Evolutionary conservation across 2,113 vertebrate genomes (phyloP), one percentile per base, ranked within the genome.

Genomic region (Ursus arctos): DNA sequence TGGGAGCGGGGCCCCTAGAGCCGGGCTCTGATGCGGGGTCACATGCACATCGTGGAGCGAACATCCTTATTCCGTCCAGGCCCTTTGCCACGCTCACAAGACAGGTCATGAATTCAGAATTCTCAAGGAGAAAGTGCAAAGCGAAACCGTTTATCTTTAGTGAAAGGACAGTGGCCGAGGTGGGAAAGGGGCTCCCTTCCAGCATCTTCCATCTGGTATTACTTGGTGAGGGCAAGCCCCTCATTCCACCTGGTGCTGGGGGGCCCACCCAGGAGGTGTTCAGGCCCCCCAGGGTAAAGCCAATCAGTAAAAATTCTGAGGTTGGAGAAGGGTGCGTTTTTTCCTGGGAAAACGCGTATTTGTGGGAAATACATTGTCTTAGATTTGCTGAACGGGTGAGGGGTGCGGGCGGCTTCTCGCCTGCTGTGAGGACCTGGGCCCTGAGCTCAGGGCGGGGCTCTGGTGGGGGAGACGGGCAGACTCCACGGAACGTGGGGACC

Each of bases 331-430:
- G 3, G 7, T 33, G 31, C 5, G 3, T 3, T 33, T n/a, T n/a
- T 72, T 16, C 47, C 67, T 18, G 9, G 26, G 71, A 77, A 95
- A 81, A 53, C 11, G 7, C 69, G 24, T 1, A 36, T 57, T 31
- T 13, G n/a, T 59, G 83, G 10, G 28, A 63, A 67, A 86, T 18
- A 8, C n/a, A 2, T 10, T 1, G 18, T 24, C 74, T 19, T 14
- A 13, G 8, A 21, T 22, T 36, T 19, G 49, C n/a, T 4, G 6
- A 18, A 2, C 19, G 0, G 2, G 87, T 13, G 31, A 18, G 3
- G 74, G 7, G 18, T 10, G 26, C 24, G 26, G 2, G 28, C 2
- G 12, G 36, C 31, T 24, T 24, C 33, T 24, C 4, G 2, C 74
- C 74, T 28, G 74, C n/a, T 7, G 1, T 0, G 3, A 15, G 36